These are phyloP conservation scores for Molossus alvarezi DNA, from an alignment of 2,797 vertebrate species.

Conservation along the genomic window DNA sequence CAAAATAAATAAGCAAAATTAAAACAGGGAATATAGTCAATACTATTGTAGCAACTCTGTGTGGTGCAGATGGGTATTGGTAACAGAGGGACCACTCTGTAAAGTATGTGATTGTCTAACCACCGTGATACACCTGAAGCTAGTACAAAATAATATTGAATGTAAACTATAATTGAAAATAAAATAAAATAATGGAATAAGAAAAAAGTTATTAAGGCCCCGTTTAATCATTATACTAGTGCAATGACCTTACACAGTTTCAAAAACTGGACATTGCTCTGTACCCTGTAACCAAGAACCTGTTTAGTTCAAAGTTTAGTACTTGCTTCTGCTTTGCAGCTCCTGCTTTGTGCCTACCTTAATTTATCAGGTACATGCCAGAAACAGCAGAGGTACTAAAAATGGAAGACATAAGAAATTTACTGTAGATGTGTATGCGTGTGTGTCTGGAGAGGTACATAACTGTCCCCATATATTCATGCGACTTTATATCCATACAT, in stretches of 20 bases:
- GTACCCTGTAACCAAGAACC: not conserved
- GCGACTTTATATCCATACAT: not conserved
- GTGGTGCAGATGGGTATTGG: not conserved
- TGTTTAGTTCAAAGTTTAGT: not conserved
- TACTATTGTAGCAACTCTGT: not conserved
- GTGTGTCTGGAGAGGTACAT: not conserved
- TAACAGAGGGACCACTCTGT: not conserved
- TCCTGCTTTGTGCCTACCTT: not conserved
- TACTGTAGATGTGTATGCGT: not conserved
- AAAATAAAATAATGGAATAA: not conserved
- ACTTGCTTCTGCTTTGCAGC: not conserved
- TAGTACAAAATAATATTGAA: not conserved
- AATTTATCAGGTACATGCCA: not conserved
- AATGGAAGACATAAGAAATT: not conserved
- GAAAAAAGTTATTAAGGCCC: not conserved
- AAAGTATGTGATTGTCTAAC: not conserved
- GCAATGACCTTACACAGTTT: not conserved
- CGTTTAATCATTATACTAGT: not conserved
- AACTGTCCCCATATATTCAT: not conserved
- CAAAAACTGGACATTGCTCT: not conserved
- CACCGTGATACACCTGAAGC: not conserved
- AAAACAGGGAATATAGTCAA: not conserved
- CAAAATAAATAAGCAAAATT: not conserved
- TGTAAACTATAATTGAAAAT: not conserved
- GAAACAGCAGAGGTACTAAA: not conserved